Base-by-base conservation (phyloP, 2,797 vertebrate genomes). In the Acestrorhynchus altus region DNA sequence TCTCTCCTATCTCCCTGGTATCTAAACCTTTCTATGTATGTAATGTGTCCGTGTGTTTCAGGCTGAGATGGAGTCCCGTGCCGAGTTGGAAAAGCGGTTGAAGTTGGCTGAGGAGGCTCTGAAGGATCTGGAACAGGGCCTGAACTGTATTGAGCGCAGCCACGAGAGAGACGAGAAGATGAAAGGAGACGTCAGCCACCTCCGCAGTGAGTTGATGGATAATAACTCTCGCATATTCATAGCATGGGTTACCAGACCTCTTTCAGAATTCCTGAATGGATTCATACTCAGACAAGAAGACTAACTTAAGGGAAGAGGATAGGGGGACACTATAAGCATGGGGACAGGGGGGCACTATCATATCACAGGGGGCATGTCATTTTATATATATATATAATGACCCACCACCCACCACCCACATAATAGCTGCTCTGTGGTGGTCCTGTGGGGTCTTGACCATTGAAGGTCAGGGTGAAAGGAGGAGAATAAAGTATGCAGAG, bases 131-230 rank as follows among this genome's bases (percentile, higher is more conserved):
- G 98, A 99, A 83, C 95, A 94, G 87, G 95, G 96, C 40, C 92
- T 99, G 76, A 94, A 91, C 84, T 94, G 95, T n/a, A 80, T 94
- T 80, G 94, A 97, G 35, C 90, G 94, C 31, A 96, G 92, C 87
- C 93, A 89, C 77, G 97, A 98, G 90, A 93, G 91, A 40, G 96
- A 97, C n/a, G 95, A 96, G 90, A 94, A 92, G 90, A 97, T 99
- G 96, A 96, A 94, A 79, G 96, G 96, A 0, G 96, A 98, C 0
- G 98, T 99, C 86, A 93, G 92, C 40, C 95, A 98, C 42, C 93
- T 99, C 81, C 96, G 93, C 90, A 95, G 98, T 98, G 92, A 95
- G 97, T 88, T 9, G n/a, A 1, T 72, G 35, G 5, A 69, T 31
- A 16, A 46, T 63, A 18, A 39, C 12, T 4, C 18, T 15, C 59